Percentiles rank a stretch among this genome's conserved stretches.
These are phyloP conservation scores for Lithobates sylvaticus DNA, from an alignment of 2,797 vertebrate species.

Conservation along the genomic window DNA sequence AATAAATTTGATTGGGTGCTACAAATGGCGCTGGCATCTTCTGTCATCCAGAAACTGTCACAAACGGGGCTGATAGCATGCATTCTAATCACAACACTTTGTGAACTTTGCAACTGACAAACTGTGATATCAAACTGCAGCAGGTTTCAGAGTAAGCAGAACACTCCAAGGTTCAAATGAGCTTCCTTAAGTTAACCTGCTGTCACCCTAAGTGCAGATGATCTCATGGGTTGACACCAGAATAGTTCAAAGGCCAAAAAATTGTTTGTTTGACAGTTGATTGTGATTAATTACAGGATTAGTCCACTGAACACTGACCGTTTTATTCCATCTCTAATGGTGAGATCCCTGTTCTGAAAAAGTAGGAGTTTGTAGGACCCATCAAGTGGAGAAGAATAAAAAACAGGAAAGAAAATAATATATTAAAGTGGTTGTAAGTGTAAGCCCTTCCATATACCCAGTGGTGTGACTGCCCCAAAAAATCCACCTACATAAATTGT, in stretches of 20 bases:
- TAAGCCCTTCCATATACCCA: too few species aligned
- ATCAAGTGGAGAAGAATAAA: too few species aligned
- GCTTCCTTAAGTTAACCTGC: neutral
- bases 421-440: too few species aligned
- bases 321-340: neutral
- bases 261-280: neutral
- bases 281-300: neutral
- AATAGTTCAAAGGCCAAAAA: neutral
- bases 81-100: neutral
- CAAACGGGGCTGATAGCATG: neutral
- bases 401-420: too few species aligned
- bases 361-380: neutral
- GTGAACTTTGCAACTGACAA: neutral
- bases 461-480: too few species aligned
- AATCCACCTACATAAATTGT: too few species aligned
- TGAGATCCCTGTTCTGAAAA: neutral
- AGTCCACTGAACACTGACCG: neutral
- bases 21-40: too few species aligned
- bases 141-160: neutral
- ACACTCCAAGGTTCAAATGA: neutral
- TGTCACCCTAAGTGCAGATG: neutral
- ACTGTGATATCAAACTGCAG: neutral
- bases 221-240: neutral
- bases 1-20: too few species aligned
- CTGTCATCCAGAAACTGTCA: neutral